Base-by-base conservation (phyloP, 1,140 invertebrate genomes). In the Pseudoatta argentina region DNA sequence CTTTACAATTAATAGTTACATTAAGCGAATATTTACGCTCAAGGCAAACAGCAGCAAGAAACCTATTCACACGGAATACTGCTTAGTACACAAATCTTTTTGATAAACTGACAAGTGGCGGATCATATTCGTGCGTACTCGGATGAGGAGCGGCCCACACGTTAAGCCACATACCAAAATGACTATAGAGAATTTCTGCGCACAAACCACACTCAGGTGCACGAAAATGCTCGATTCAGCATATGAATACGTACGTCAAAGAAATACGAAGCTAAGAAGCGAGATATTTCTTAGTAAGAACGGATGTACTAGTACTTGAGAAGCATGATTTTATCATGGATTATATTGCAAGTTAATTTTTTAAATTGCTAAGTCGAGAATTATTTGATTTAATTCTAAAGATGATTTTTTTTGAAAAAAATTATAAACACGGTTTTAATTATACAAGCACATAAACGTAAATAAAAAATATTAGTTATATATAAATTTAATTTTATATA, bases 101-200 rank as follows among this genome's bases (percentile, higher is more conserved):
- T 77, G 75, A 77, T 77, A 77, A 77, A 77, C 75, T 14, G 75
- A 64, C 75, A 77, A 77, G 75, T 77, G 75, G 59, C 34, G 75
- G 57, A 77, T 77, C 59, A 64, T 64, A 44, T 77, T 77, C 75
- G n/a, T 64, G 21, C 34, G 30, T 59, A 6, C 55, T 76, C 34
- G 30, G 75, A 77, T 14, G 75, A 48, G 18, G 12, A 64, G 75
- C 75, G 63, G 57, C 72, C 72, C 59, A 48, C 57, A 63, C 59
- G 75, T 77, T 77, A 77, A 77, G 39, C 18, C 59, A 34, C 39
- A 77, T 77, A 77, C 75, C 59, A 77, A 77, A 77, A 64, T 77
- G 59, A 77, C 75, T 77, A 34, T 34, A 77, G 72, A 61, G 59
- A 16, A 44, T 77, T 77, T 77, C 75, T 64, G 30, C 24, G 75